Base-by-base conservation (phyloP, 2,888 invertebrate genomes). In the Boloria selene region DNA sequence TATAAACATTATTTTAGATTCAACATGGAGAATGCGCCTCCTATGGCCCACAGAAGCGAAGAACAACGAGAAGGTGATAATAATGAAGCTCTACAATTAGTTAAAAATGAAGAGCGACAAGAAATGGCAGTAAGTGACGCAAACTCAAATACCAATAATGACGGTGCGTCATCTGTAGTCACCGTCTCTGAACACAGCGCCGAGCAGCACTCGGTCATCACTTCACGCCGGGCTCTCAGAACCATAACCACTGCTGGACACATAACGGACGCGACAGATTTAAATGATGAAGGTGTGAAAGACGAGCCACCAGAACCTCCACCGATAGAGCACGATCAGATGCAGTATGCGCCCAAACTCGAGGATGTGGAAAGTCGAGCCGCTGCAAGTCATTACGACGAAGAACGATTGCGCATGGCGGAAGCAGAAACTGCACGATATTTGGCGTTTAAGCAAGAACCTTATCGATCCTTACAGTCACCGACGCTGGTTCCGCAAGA, bases 211-310 rank as follows among this genome's bases (percentile, higher is more conserved):
- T 88, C 90, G 16, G 94, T 94, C 18, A 94, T 94, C 78, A 94
- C 94, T 13, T 87, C 92, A 38, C 89, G 93, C 13, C 90, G 93
- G 63, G 90, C 91, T 69, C 87, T 93, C 58, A 88, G 94, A 58
- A 94, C 94, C 42, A 94, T 94, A 75, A 94, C 94, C 22, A 89
- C 94, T 13, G 90, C 94, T 52, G 94, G 94, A 3, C 94, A 94
- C 77, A 94, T 94, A 68, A 93, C 91, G 4, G 80, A 83, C 63
- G 75, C 79, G 60, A 73, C 75, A 14, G 79, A 83, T 61, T 72
- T 79, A 61, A 75, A 74, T 53, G 90, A 88, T 60, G 87, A 86
- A 10, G 85, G 85, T 53, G 86, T 88, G 18, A 90, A 92, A 73
- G 86, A 88, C 73, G 90, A 91, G 74, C 86, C 89, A 0, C 83